phyloP scores from a whole-genome alignment of 2,888 invertebrate genomes.

The Pycnomerus fuliginosus region DNA sequence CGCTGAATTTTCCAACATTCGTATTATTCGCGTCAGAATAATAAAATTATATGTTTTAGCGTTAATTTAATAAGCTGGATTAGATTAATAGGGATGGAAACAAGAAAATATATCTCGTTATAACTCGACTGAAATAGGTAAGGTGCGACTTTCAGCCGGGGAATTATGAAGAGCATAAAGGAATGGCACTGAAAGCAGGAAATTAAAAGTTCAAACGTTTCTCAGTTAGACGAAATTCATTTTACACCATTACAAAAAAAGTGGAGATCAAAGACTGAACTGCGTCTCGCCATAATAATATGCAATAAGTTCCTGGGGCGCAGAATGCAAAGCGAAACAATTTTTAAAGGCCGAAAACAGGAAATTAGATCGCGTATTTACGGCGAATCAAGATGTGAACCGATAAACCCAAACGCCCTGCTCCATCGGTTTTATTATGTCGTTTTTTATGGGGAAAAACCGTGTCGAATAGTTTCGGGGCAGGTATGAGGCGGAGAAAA shows the following conservation, averaged over 20 bases:
- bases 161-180: slow-evolving; percentile 21
- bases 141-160: no score
- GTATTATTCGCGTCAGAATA: no score
- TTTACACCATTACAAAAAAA: slow-evolving; percentile 27
- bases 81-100: no score
- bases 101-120: no score
- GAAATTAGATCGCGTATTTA: neutral
- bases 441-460: slow-evolving; percentile 7
- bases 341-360: slow-evolving; percentile 15
- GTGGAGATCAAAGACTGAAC: slow-evolving; percentile 37
- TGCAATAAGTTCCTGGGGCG: no score
- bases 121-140: no score
- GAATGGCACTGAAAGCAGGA: slow-evolving; percentile 43
- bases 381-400: slow-evolving; percentile 16
- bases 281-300: no score
- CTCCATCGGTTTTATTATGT: slow-evolving; percentile 9
- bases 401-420: no score
- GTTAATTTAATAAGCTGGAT: no score
- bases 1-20: no score
- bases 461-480: neutral
- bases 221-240: slow-evolving; percentile 38
- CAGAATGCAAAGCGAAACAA: slow-evolving; percentile 13
- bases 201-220: slow-evolving; percentile 46
- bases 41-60: no score
- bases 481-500: neutral